These are phyloP conservation scores for Luffia ferchaultella DNA, from an alignment of 2,888 invertebrate genomes.

Conservation along the genomic window DNA sequence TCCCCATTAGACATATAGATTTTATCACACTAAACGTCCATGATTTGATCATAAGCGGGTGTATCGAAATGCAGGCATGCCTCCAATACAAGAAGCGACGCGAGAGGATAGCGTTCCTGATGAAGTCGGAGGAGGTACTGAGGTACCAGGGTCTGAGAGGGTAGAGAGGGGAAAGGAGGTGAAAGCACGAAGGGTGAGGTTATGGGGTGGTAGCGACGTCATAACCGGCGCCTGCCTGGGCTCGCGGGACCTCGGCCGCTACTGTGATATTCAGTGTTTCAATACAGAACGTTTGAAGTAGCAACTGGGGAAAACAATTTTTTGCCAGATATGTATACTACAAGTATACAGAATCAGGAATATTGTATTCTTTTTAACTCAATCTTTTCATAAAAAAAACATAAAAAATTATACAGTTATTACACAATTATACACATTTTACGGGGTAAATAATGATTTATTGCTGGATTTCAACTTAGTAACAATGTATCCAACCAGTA, in stretches of 20 bases:
- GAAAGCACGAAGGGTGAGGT: slow-evolving; percentile 16
- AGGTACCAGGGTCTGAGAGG: neutral
- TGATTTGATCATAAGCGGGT: neutral
- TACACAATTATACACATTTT: too few species aligned
- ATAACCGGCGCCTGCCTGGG: slow-evolving; percentile 23
- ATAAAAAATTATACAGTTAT: too few species aligned
- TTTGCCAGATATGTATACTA: too few species aligned
- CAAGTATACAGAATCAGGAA: too few species aligned
- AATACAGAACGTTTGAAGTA: too few species aligned
- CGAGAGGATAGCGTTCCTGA: neutral
- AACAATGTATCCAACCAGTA: too few species aligned
- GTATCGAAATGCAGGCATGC: neutral
- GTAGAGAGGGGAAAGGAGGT: neutral
- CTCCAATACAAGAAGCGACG: neutral
- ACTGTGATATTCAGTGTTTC: neutral
- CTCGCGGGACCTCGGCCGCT: slow-evolving; percentile 21
- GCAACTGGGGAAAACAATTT: too few species aligned
- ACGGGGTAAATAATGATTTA: too few species aligned
- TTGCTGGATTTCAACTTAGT: too few species aligned
- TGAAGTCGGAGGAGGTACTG: neutral
- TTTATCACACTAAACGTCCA: neutral
- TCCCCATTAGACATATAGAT: neutral
- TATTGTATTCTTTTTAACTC: too few species aligned
- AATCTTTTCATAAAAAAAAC: too few species aligned
- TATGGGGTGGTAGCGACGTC: slow-evolving; percentile 32